A percentile compares a stretch with the other conserved stretches of the same genome.
phyloP scores from a whole-genome alignment of 1,140 invertebrate species.

The Papilio machaon region DNA sequence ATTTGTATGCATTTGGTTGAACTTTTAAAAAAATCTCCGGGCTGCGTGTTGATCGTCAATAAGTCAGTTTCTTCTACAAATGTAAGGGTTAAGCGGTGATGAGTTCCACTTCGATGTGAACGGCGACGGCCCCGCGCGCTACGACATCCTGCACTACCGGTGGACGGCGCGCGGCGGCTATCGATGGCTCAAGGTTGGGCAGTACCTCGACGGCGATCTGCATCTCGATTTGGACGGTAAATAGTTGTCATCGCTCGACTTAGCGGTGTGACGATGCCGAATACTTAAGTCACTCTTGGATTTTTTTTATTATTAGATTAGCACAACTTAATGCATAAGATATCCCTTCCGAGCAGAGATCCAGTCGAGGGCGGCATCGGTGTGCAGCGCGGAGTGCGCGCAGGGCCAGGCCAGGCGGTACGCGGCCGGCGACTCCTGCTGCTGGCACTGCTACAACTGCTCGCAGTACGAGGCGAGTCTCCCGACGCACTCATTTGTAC shows the following conservation, averaged over 20 bases:
- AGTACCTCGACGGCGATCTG: slow-evolving; percentile 90
- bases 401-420: slow-evolving; percentile 95
- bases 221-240: slow-evolving; percentile 90
- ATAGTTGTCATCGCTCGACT: neutral
- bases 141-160: slow-evolving; percentile 98
- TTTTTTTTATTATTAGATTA: too few relatives aligned
- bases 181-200: slow-evolving; percentile 93
- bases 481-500: neutral
- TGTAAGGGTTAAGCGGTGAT: slow-evolving; percentile 91
- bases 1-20: too few relatives aligned
- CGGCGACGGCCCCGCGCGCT: slow-evolving; percentile 95
- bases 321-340: too few relatives aligned
- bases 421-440: slow-evolving; percentile 95
- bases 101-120: slow-evolving; percentile 94
- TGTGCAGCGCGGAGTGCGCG: slow-evolving; percentile 94
- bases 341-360: slow-evolving; percentile 84
- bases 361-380: slow-evolving; percentile 92
- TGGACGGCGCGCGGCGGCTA: slow-evolving; percentile 88
- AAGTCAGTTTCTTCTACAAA: neutral
- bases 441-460: slow-evolving; percentile 98
- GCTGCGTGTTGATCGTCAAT: too few relatives aligned
- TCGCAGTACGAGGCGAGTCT: slow-evolving; percentile 91
- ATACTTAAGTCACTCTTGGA: too few relatives aligned
- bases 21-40: too few relatives aligned
- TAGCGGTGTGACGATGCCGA: neutral